phyloP scores from a whole-genome alignment of 2,888 invertebrate genomes.

The Schrankia costaestrigalis region DNA sequence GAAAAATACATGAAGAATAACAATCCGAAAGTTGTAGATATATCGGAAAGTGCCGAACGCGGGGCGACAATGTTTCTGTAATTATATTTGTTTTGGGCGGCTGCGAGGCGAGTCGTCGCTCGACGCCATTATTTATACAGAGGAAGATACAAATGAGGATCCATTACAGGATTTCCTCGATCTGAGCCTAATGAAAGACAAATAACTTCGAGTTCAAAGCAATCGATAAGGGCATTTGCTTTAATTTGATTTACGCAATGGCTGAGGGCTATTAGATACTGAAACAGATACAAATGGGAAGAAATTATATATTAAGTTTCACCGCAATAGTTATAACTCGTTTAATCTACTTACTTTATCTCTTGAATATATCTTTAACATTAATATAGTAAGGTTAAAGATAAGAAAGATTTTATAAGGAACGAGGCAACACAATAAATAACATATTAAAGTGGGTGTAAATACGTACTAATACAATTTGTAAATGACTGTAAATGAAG shows the following conservation, averaged over 20 bases:
- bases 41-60: constrained; percentile 25
- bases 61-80: constrained; percentile 50
- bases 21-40: constrained; percentile 15
- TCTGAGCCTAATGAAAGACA: constrained; percentile 71
- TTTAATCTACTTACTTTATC: too few species aligned
- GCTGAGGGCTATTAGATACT: constrained; percentile 17
- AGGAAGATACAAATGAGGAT: constrained; percentile 70
- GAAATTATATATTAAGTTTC: constrained; percentile 4
- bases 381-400: too few species aligned
- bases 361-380: too few species aligned
- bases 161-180: constrained; percentile 71
- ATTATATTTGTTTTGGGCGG: constrained; percentile 62
- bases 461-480: too few species aligned
- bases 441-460: too few species aligned
- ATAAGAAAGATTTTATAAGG: background rate
- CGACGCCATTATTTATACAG: constrained; percentile 65
- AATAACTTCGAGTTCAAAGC: constrained; percentile 66
- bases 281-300: constrained; percentile 14
- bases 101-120: constrained; percentile 48
- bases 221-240: constrained; percentile 60
- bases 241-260: constrained; percentile 56
- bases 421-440: too few species aligned
- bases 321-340: too few species aligned
- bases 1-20: constrained; percentile 4
- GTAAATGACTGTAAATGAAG: too few species aligned